A percentile compares a stretch with the other conserved stretches of the same genome.
Evolutionary conservation across 2,888 invertebrate species (phyloP).

Genomic region (Chouioia cunea): DNA sequence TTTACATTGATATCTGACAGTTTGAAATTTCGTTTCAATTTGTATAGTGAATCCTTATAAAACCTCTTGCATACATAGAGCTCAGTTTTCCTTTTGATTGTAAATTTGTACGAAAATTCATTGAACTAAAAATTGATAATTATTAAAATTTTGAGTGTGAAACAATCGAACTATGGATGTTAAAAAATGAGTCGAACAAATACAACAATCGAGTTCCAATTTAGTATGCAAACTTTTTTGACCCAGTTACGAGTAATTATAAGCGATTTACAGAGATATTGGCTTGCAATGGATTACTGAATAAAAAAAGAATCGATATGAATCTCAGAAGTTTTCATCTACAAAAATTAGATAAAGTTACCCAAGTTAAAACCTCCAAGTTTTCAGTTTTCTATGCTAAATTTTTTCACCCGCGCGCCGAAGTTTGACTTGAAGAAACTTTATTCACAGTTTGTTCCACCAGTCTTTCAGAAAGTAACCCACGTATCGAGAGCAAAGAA

Average conservation of each 20-base stretch:
- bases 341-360: constrained; percentile 38
- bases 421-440: constrained; percentile 12
- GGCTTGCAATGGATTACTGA: constrained; percentile 15
- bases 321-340: constrained; percentile 36
- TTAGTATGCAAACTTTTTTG: not conserved
- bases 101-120: no score
- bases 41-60: not conserved
- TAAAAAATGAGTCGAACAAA: no score
- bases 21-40: no score
- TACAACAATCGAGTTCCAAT: no score
- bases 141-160: not conserved
- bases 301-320: constrained; percentile 34
- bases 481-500: not conserved
- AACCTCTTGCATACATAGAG: not conserved
- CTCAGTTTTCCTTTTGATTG: no score
- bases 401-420: constrained; percentile 10
- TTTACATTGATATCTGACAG: no score
- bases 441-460: constrained; percentile 22
- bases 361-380: constrained; percentile 17
- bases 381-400: constrained; percentile 36
- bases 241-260: constrained; percentile 26
- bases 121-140: no score
- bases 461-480: constrained; percentile 14
- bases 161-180: constrained; percentile 14
- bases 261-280: constrained; percentile 1